These are phyloP conservation scores for Kradibia gibbosae DNA, from an alignment of 1,140 invertebrate genomes.

Conservation along the genomic window DNA sequence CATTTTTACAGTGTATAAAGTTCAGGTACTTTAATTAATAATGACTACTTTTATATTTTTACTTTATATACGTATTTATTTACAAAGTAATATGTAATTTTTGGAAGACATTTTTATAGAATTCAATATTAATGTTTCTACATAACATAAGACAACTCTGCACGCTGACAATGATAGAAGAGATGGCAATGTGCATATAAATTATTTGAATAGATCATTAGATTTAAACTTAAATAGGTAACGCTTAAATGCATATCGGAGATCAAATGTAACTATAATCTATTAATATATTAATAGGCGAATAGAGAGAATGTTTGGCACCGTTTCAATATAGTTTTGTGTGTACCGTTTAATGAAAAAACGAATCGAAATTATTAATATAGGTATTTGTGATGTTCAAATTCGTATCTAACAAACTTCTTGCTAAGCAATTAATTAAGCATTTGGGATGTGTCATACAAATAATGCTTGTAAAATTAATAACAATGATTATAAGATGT, in stretches of 20 bases:
- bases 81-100: neutral
- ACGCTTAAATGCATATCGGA: neutral
- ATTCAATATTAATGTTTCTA: neutral
- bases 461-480: neutral
- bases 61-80: neutral
- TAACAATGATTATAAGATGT: neutral
- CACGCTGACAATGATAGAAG: neutral
- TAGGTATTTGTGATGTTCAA: neutral
- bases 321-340: neutral
- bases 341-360: neutral
- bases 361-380: neutral
- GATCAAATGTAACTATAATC: neutral
- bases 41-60: neutral
- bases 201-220: no score
- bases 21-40: neutral
- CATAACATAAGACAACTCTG: neutral
- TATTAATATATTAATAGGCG: neutral
- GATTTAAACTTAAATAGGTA: no score
- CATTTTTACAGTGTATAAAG: neutral
- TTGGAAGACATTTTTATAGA: neutral
- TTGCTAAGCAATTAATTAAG: neutral
- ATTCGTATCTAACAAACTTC: neutral
- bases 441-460: neutral
- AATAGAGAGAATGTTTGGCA: conserved; percentile 17
- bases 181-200: no score